Percentiles rank a stretch among this genome's conserved stretches.
Evolutionary conservation across 92 coral and sea anemone species (phyloP).

Genomic region (Epizoanthus rinbou): DNA sequence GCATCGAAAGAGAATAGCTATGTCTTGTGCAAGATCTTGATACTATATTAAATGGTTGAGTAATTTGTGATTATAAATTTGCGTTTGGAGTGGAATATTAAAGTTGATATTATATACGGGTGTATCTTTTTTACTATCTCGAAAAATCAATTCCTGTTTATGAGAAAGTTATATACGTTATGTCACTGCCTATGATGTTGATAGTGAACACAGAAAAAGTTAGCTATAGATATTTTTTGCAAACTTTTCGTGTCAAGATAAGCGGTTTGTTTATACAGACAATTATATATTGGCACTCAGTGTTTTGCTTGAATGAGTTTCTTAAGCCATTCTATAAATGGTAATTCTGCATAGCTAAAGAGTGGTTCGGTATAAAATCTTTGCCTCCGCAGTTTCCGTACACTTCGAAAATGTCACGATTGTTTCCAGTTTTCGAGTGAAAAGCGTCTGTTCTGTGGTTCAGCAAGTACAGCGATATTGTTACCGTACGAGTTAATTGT

Average conservation of each 20-base stretch:
- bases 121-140: no score
- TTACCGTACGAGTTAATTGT: no score
- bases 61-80: conserved; percentile 28
- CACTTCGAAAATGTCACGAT: no score
- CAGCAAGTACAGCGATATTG: no score
- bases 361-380: background rate
- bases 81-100: conserved; percentile 36
- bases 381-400: background rate
- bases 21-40: conserved; percentile 11
- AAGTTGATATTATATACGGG: background rate
- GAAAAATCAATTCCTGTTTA: no score
- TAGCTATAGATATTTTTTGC: background rate
- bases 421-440: no score
- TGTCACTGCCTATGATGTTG: no score
- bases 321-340: background rate
- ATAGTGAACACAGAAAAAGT: conserved; percentile 1
- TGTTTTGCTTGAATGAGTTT: conserved; percentile 24
- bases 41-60: conserved; percentile 18
- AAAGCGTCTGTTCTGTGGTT: no score
- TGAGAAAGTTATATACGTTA: no score
- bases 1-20: background rate
- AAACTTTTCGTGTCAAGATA: background rate
- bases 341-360: conserved; percentile 20
- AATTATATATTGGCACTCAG: conserved; percentile 22
- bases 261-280: background rate